Percentiles rank a stretch among this genome's conserved stretches.
These are phyloP conservation scores for Pholis gunnellus DNA, from an alignment of 2,113 vertebrate species.

Conservation along the genomic window DNA sequence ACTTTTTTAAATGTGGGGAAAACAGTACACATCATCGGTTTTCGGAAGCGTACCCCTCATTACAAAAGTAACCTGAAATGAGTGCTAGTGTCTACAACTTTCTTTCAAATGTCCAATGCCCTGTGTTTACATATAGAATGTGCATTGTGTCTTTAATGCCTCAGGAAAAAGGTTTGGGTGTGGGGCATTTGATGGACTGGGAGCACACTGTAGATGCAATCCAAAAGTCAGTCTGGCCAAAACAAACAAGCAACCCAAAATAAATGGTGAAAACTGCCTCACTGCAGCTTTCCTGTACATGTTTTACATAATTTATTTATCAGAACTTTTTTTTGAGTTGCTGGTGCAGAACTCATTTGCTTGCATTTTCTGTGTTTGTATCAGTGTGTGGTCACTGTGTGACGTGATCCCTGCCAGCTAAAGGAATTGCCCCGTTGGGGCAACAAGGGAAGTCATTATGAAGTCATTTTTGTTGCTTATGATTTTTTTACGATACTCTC, in stretches of 20 bases:
- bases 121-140: background rate
- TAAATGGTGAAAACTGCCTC: background rate
- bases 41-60: background rate
- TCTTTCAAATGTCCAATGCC: background rate
- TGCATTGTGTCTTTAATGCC: background rate
- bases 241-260: background rate
- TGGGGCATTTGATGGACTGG: background rate
- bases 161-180: background rate
- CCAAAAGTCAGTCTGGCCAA: background rate
- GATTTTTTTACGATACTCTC: background rate
- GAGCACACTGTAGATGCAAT: background rate
- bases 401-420: conserved; percentile 2
- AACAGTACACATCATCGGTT: background rate
- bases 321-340: background rate
- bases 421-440: conserved; percentile 18
- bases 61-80: background rate
- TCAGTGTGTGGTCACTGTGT: background rate
- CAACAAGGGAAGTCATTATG: conserved; percentile 16
- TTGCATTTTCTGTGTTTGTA: background rate
- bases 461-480: conserved; percentile 11
- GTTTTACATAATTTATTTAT: background rate
- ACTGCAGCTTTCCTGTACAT: background rate
- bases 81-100: background rate
- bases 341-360: background rate
- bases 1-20: background rate